A percentile compares a stretch with the other conserved stretches of the same genome.
phyloP scores from a whole-genome alignment of 2,113 vertebrate genomes.

The Daboia siamensis region DNA sequence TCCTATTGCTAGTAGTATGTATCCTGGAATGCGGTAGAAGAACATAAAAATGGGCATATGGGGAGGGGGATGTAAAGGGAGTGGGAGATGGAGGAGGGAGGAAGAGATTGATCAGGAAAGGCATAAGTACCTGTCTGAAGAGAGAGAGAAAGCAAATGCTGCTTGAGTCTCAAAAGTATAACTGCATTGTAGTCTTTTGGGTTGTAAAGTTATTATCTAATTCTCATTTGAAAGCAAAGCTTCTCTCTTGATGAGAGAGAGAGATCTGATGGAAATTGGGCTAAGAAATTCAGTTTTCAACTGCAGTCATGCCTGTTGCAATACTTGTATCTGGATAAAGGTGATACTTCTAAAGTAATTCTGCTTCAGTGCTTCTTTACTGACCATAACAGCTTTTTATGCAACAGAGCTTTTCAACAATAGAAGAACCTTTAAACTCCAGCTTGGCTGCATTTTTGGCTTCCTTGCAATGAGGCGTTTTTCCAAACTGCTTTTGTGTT shows the following conservation, averaged over 20 bases:
- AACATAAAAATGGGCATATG: background rate
- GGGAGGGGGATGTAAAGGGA: background rate
- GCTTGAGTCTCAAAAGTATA: background rate
- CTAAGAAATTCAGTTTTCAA: background rate
- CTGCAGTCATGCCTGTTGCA: background rate
- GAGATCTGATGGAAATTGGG: background rate
- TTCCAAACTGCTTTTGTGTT: background rate
- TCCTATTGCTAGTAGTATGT: background rate
- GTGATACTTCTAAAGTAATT: background rate
- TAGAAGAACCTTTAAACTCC: background rate
- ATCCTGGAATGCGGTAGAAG: background rate
- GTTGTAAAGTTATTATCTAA: slow-evolving; percentile 3
- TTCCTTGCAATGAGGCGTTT: background rate
- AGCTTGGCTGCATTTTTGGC: background rate
- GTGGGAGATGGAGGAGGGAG: background rate
- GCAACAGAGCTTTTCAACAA: background rate
- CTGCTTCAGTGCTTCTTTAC: background rate
- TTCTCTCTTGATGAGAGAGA: background rate
- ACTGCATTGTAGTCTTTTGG: background rate
- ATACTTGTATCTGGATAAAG: background rate
- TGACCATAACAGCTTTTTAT: background rate
- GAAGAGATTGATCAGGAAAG: background rate
- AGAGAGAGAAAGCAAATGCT: background rate
- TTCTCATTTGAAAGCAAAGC: background rate
- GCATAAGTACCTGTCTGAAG: background rate